Evolutionary conservation across 2,797 vertebrate species (phyloP).

Genomic region (Peromyscus eremicus): DNA sequence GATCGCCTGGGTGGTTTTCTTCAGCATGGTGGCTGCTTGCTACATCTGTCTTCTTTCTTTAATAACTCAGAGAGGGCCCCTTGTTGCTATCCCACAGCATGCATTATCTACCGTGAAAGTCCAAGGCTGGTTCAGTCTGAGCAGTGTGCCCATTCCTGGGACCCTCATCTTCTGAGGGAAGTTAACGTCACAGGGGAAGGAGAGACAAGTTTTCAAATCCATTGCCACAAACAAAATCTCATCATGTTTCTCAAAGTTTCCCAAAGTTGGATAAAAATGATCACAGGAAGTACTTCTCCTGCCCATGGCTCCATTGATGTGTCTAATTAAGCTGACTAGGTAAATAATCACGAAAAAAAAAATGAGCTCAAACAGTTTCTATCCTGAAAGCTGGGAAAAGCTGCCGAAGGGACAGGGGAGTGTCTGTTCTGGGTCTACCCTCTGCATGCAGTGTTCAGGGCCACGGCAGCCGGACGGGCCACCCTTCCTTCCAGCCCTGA

Average conservation of each 20-base stretch:
- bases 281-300: neutral
- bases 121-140: neutral
- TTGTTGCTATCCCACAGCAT: neutral
- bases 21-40: neutral
- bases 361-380: neutral
- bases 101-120: no score
- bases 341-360: neutral
- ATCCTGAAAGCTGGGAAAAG: neutral
- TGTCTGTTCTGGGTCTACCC: neutral
- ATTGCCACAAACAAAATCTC: neutral
- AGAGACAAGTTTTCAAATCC: neutral
- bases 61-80: neutral
- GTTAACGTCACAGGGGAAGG: rapidly evolving
- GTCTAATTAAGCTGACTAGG: neutral
- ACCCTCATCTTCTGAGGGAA: neutral
- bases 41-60: neutral
- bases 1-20: neutral
- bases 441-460: neutral
- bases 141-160: neutral
- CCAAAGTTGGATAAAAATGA: neutral
- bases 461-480: rapidly evolving
- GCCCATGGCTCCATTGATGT: neutral
- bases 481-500: neutral
- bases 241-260: neutral
- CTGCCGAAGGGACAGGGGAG: no score